Evolutionary conservation across 1,140 invertebrate genomes (phyloP).

Genomic region (Paraescarpia echinospica): DNA sequence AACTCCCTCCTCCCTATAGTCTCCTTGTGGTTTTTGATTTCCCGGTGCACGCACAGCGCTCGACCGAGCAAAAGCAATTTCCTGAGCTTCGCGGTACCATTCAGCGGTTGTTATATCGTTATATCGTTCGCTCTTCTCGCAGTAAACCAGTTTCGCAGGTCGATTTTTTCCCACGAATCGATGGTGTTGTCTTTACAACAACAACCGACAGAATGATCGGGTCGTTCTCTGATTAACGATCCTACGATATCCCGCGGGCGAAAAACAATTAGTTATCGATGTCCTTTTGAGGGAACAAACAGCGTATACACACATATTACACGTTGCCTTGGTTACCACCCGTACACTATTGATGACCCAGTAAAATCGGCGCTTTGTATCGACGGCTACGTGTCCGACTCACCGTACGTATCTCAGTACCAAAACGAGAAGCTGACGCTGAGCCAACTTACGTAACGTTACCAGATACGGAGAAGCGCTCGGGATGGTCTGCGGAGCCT

Average conservation of each 20-base stretch:
- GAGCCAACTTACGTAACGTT: background rate
- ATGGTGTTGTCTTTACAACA: background rate
- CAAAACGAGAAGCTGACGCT: background rate
- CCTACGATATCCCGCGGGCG: background rate
- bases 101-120: background rate
- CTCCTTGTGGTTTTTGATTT: background rate
- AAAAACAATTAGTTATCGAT: background rate
- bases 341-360: background rate
- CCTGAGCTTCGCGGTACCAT: background rate
- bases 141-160: background rate
- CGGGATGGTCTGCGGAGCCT: background rate
- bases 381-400: background rate
- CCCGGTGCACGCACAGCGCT: background rate
- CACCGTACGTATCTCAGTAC: background rate
- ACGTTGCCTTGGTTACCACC: background rate
- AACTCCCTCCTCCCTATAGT: background rate
- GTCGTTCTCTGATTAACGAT: background rate
- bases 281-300: background rate
- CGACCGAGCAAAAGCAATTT: background rate
- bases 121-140: background rate
- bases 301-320: background rate
- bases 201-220: background rate
- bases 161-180: background rate
- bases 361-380: background rate
- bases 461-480: background rate